Base-by-base conservation (phyloP, 2,888 invertebrate species). In the Mesorhabditis belari region DNA sequence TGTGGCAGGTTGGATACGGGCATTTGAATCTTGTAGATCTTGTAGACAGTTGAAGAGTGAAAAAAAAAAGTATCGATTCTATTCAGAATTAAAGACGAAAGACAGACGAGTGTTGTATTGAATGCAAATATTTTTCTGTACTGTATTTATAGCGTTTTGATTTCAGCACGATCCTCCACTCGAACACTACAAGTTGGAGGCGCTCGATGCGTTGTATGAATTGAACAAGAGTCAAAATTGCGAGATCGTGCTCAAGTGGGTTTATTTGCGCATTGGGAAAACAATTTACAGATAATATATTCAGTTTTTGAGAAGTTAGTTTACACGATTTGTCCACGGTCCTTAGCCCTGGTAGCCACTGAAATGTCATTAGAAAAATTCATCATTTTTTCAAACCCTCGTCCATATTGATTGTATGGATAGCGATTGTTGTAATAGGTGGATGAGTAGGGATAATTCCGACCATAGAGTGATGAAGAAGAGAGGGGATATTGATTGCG, bases 211-310 rank as follows among this genome's bases (percentile, higher is more conserved):
- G 0, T 81, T 85, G 0, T 92, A 91, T 81, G 84, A 85, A 27
- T 83, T 93, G 61, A 85, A 85, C 57, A 80, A 80, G 0, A 85
- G 85, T 4, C 86, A 86, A 72, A 94, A 93, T 81, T 85, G 88
- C 0, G 93, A 94, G 84, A 88, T 93, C 56, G 85, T 81, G 62
- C 84, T 85, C 73, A 82, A 83, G 85, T 86, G 74, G 68, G 73
- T 76, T 49, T 35, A 17, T 9, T 17, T 17, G 12, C n/a, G 44
- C 12, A 35, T 35, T 50, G n/a, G n/a, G n/a, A n/a, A n/a, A n/a
- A n/a, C n/a, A n/a, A n/a, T n/a, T n/a, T n/a, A n/a, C n/a, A n/a
- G n/a, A n/a, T n/a, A n/a, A n/a, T n/a, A n/a, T n/a, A n/a, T n/a
- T n/a, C n/a, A n/a, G n/a, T n/a, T n/a, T n/a, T n/a, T n/a, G n/a